A percentile compares a stretch with the other conserved stretches of the same genome.
phyloP scores from a whole-genome alignment of 2,113 vertebrate genomes.

The Hiodon tergisus region DNA sequence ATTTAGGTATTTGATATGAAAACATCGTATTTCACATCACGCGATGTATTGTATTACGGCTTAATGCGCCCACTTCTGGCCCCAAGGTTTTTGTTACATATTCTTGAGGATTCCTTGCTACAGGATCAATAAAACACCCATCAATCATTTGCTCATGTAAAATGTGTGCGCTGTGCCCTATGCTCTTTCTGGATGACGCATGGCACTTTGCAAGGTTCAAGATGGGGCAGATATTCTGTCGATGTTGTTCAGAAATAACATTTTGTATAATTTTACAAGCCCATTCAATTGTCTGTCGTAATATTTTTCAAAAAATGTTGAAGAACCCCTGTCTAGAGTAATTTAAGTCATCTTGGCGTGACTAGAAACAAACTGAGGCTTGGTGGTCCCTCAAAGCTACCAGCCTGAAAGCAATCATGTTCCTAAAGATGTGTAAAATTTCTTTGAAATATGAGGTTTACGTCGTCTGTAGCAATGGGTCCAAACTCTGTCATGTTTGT shows the following conservation, averaged over 20 bases:
- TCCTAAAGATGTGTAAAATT: background rate
- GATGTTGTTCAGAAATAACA: too few species aligned
- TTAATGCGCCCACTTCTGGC: slow-evolving; percentile 1
- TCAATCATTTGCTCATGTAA: background rate
- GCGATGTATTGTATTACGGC: background rate
- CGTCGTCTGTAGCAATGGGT: too few species aligned
- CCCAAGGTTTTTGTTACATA: background rate
- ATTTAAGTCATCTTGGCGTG: too few species aligned
- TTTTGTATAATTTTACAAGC: too few species aligned
- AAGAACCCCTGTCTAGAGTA: too few species aligned
- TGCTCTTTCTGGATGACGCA: too few species aligned
- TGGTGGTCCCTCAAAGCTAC: background rate
- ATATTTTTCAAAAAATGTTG: background rate
- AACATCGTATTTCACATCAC: slow-evolving; percentile 19
- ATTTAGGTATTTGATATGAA: slow-evolving; percentile 3
- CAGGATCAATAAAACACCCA: background rate
- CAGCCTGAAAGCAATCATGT: background rate
- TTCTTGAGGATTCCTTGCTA: background rate
- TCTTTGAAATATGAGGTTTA: background rate
- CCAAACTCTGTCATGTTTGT: too few species aligned
- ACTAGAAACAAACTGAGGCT: background rate
- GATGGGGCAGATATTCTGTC: too few species aligned
- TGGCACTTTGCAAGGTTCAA: too few species aligned
- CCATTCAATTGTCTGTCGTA: background rate
- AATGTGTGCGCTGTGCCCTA: background rate